phyloP scores from a whole-genome alignment of 1,140 invertebrate genomes.

The Wasmannia auropunctata region DNA sequence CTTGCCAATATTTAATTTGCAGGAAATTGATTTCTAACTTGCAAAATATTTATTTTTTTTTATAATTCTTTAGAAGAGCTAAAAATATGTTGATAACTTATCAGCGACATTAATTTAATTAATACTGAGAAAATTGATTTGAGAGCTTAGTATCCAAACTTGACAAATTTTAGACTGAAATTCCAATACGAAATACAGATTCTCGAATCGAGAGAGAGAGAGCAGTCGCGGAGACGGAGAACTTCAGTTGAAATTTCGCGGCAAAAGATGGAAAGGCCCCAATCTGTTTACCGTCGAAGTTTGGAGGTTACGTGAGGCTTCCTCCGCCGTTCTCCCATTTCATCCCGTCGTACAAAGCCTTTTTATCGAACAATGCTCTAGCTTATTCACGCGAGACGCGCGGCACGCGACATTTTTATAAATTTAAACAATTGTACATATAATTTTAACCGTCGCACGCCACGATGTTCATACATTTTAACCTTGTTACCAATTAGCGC shows the following conservation, averaged over 20 bases:
- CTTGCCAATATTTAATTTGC: neutral
- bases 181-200: neutral
- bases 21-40: neutral
- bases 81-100: neutral
- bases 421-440: neutral
- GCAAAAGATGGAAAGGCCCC: constrained; percentile 66
- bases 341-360: neutral
- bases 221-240: neutral
- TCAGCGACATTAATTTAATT: neutral
- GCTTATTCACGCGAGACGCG: neutral
- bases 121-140: neutral
- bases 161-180: neutral
- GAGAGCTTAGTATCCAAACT: neutral
- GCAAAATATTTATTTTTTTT: neutral
- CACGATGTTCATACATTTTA: neutral
- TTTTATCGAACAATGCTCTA: neutral
- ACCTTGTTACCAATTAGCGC: neutral
- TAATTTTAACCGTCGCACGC: neutral
- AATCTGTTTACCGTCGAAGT: constrained; percentile 65
- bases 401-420: neutral
- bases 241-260: constrained; percentile 73
- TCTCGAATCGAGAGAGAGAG: neutral
- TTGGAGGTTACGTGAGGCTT: constrained; percentile 73
- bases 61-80: neutral
- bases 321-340: constrained; percentile 3